These are phyloP conservation scores for Oreochromis spilurus DNA, from an alignment of 2,113 vertebrate genomes.

Conservation along the genomic window DNA sequence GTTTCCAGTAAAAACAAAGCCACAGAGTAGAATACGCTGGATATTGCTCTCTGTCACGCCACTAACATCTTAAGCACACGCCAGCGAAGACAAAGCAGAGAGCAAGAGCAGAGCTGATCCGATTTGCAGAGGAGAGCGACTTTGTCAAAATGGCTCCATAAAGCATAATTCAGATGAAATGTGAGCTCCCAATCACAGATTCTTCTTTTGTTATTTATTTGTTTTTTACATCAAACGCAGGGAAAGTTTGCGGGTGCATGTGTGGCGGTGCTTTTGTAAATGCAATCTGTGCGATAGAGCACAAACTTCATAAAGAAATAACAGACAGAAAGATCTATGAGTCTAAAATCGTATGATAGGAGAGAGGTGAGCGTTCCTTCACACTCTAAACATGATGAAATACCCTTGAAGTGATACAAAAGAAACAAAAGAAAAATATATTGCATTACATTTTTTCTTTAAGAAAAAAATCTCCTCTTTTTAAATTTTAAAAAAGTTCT, in stretches of 20 bases:
- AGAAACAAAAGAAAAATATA: not conserved
- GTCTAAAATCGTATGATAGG: not conserved
- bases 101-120: not conserved
- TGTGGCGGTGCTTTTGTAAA: not conserved
- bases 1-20: conserved; percentile 7
- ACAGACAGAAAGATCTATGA: not conserved
- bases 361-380: not conserved
- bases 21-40: not conserved
- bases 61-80: conserved; percentile 7
- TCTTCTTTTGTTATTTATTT: not conserved
- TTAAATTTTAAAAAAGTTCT: not conserved
- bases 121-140: conserved; percentile 26
- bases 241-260: not conserved
- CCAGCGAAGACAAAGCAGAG: conserved; percentile 5
- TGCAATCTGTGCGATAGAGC: not conserved
- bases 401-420: not conserved
- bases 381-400: not conserved
- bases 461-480: not conserved
- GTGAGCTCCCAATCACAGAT: conserved; percentile 26
- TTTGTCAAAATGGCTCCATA: conserved; percentile 3
- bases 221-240: not conserved
- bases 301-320: not conserved
- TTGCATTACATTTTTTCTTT: not conserved
- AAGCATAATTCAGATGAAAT: conserved; percentile 18
- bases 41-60: conserved; percentile 37